Conservation (phyloP, 2,113 vertebrate species). For the Micronisus gabar region DNA sequence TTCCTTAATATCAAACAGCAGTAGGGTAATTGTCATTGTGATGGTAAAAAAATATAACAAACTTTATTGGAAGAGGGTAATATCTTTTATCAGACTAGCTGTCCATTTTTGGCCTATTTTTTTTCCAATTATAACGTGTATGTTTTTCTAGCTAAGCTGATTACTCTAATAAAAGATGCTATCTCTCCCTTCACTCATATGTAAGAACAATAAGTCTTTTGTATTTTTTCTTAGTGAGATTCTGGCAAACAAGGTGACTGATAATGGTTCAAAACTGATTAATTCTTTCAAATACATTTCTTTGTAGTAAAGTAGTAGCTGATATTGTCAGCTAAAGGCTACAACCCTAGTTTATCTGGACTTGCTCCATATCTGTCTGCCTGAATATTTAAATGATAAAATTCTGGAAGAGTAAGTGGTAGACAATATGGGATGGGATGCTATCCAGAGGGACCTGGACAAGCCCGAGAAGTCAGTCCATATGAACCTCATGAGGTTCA, state of each 20-base stretch:
- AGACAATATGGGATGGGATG: not conserved
- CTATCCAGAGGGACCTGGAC: not conserved
- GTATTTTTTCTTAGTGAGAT: not conserved
- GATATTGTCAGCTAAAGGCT: not conserved
- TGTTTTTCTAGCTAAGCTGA: not conserved
- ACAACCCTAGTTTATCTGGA: not conserved
- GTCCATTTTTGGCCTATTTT: not conserved
- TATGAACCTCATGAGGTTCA: not conserved
- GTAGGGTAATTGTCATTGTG: not conserved
- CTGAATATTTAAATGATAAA: not conserved
- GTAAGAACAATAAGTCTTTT: not conserved
- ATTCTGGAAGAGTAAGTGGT: not conserved
- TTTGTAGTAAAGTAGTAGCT: not conserved
- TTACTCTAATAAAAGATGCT: not conserved
- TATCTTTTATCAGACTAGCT: not conserved
- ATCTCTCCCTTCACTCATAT: not conserved
- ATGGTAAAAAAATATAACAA: not conserved
- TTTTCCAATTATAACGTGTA: not conserved
- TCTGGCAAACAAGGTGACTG: not conserved
- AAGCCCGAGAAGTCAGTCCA: not conserved
- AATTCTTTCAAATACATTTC: not conserved
- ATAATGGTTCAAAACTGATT: not conserved
- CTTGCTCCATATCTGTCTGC: not conserved
- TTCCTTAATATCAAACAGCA: not conserved
- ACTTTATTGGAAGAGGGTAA: not conserved